Base-by-base conservation (phyloP, 2,113 vertebrate genomes). In the Opisthocomus hoazin region DNA sequence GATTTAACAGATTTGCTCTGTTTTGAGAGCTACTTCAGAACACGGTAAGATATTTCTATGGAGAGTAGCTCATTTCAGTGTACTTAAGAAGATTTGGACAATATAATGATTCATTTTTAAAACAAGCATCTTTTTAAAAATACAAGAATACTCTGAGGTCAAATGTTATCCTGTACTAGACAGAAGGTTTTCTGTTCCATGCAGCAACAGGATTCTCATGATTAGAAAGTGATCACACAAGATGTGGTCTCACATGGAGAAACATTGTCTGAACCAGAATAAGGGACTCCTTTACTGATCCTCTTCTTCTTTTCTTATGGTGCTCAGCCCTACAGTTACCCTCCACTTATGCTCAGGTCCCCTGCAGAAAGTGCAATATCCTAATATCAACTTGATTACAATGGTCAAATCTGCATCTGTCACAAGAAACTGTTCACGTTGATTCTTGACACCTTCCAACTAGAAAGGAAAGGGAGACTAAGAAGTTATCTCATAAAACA, bases 161-260 rank as follows among this genome's bases (percentile, higher is more conserved):
- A 51, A 32, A 32, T n/a, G 4, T 82, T 69, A 37, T 27, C 50
- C 19, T 37, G 11, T 56, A 46, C 26, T 64, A 58, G 29, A 78
- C 6, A 64, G 1, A 60, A 63, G 4, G 3, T 45, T 63, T 84
- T 68, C 21, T 63, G 7, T 57, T 84, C 34, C 36, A 51, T 46
- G 11, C 10, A 83, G 22, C 19, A 70, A 24, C 10, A 41, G 7
- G 14, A 37, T 57, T 56, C 11, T 41, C 22, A 2, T 69, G 24
- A 36, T 54, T 50, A 34, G 23, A 69, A 87, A 36, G 15, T 43
- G 14, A 57, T 37, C 30, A 51, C 41, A 65, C 9, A 46, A 71
- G 5, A 5, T 29, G 29, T 3, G 6, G 9, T 50, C 15, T 87
- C 3, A 0, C 24, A 24, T 20, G 30, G 5, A 48, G n/a, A 58